A percentile compares a stretch with the other conserved stretches of the same genome.
phyloP scores from a whole-genome alignment of 2,797 vertebrate genomes.

The Mareca penelope region DNA sequence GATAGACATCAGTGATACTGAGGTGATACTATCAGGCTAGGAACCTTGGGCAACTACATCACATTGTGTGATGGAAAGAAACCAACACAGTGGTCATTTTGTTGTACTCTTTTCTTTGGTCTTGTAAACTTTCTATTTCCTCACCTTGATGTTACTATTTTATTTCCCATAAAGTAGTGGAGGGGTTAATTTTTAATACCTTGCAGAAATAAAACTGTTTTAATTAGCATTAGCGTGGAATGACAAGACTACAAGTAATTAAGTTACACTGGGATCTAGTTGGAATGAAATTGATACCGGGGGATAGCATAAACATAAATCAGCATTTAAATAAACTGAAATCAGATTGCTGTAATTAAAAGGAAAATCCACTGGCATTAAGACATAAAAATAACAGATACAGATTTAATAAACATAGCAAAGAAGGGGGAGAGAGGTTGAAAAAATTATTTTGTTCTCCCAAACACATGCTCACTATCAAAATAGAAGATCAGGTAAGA shows the following conservation, averaged over 20 bases:
- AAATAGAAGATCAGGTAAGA: background rate
- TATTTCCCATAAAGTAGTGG: constrained; percentile 7
- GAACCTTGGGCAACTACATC: background rate
- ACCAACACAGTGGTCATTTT: background rate
- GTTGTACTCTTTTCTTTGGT: background rate
- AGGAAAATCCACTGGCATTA: constrained; percentile 64
- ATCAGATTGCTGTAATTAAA: constrained; percentile 75
- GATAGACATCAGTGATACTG: background rate
- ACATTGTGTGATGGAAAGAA: background rate
- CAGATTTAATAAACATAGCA: constrained; percentile 48
- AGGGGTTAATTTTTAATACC: constrained; percentile 69
- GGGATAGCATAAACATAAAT: constrained; percentile 75
- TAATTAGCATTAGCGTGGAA: constrained; percentile 73
- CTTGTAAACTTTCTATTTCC: background rate
- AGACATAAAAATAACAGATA: constrained; percentile 65
- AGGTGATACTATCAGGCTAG: background rate
- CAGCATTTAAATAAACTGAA: constrained; percentile 76
- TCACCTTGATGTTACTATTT: constrained; percentile 14
- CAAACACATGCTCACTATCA: rapidly evolving
- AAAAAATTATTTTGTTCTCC: constrained; percentile 20
- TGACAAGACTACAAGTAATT: constrained; percentile 74
- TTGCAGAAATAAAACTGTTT: constrained; percentile 70
- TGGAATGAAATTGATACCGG: constrained; percentile 75
- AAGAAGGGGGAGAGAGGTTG: background rate
- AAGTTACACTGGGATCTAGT: constrained; percentile 74